phyloP scores from a whole-genome alignment of 1,140 invertebrate genomes.

The Frieseomelitta varia region DNA sequence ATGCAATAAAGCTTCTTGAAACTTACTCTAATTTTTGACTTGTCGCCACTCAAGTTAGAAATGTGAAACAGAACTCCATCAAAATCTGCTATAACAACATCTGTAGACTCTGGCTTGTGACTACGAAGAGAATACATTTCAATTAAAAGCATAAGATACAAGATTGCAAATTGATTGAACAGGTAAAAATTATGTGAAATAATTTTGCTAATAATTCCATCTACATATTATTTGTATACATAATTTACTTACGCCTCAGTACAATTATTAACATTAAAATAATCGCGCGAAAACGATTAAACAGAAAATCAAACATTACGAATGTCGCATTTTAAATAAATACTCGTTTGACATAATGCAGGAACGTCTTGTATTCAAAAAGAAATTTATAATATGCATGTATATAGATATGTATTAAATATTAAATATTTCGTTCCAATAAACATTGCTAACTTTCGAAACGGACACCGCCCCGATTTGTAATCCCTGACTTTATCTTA shows the following conservation, averaged over 20 bases:
- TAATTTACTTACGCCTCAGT: neutral
- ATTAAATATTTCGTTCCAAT: neutral
- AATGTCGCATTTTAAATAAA: neutral
- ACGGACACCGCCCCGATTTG: conserved; percentile 66
- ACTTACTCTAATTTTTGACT: conserved; percentile 97
- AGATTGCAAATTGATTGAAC: neutral
- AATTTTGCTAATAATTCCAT: neutral
- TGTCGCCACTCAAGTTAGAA: conserved; percentile 97
- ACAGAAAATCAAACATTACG: neutral
- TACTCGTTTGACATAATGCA: neutral
- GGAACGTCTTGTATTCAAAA: neutral
- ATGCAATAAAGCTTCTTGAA: neutral
- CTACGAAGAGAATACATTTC: conserved; percentile 83
- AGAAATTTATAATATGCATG: neutral
- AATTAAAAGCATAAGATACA: neutral
- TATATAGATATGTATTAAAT: neutral
- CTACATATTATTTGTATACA: neutral
- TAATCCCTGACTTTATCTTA: conserved; percentile 35
- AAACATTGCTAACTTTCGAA: conserved; percentile 23
- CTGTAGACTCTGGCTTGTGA: conserved; percentile 96
- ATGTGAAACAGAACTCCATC: conserved; percentile 99
- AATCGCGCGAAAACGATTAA: neutral
- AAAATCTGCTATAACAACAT: conserved; percentile 97
- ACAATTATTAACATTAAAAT: neutral
- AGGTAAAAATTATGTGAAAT: neutral